Evolutionary conservation across 2,888 invertebrate species (phyloP), one percentile per base, ranked within the genome.

Genomic region (Pilophorus perplexus): DNA sequence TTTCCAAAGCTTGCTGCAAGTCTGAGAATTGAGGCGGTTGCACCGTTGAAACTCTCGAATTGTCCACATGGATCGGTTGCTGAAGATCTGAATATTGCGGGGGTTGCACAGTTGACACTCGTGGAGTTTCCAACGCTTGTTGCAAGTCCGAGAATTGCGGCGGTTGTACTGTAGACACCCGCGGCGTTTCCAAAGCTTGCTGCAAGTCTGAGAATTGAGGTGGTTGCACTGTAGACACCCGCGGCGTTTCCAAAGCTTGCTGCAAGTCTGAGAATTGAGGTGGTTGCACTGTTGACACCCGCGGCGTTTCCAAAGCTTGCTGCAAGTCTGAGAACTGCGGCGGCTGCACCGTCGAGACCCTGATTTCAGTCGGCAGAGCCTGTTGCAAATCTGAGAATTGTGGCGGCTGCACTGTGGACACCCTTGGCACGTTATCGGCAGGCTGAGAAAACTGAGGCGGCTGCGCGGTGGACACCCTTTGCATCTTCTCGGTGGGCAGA

Each of bases 61-160:
- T 55, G 25, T 48, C 37, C 59, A 23, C 16, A 25, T 52, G 80
- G 66, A 80, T 80, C 18, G 57, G 55, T 22, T 70, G 66, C 25
- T 67, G 66, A 5, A 48, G 16, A n/a, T 60, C 60, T 2, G 60
- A 44, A n/a, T 33, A 60, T 18, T 42, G 50, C 18, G 37, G 42
- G 4, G 52, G n/a, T 52, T 52, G 52, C 20, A 25, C 52, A 16
- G 64, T 40, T n/a, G 64, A 64, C 48, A 44, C 37, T 20, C 67
- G 38, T 38, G 33, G 46, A 6, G n/a, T 22, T 18, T 40, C 40
- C 12, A 52, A 50, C 14, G 23, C 23, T 18, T 59, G 23, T 16
- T 52, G 52, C 46, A 25, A 80, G 74, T 62, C 62, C 1, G 62
- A 57, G 25, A 57, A 57, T 12, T 42, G 33, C 4, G 52, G 65